Percentiles rank a stretch among this genome's conserved stretches.
phyloP scores from a whole-genome alignment of 53 echinoderm and acorn worm species.

The Luidia sarsii region DNA sequence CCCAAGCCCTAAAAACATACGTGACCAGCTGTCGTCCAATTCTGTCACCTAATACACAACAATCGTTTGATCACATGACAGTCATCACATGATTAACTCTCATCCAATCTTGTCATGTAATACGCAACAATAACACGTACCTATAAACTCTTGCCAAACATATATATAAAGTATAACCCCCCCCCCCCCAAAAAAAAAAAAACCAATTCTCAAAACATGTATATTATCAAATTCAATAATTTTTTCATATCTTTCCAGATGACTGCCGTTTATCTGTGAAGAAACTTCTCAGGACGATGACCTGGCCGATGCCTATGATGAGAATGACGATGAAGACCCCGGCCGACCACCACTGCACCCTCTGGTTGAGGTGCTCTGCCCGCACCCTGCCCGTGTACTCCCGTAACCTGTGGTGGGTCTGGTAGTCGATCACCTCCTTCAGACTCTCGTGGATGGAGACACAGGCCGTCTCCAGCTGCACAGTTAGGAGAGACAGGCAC shows the following conservation, averaged over 20 bases:
- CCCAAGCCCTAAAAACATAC: too few relatives aligned
- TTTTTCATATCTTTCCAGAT: constrained; percentile 62
- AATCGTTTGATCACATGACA: too few relatives aligned
- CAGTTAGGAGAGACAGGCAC: too few relatives aligned
- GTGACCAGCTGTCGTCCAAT: too few relatives aligned
- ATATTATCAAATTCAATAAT: neutral
- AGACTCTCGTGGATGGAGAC: constrained; percentile 93
- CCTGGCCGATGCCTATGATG: constrained; percentile 79
- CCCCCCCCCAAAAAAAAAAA: too few relatives aligned
- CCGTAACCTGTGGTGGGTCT: constrained; percentile 95
- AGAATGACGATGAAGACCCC: constrained; percentile 84
- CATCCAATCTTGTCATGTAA: too few relatives aligned
- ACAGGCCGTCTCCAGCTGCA: constrained; percentile 89
- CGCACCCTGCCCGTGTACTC: constrained; percentile 77
- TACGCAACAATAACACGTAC: too few relatives aligned
- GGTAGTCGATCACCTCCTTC: constrained; percentile 85
- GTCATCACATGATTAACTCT: too few relatives aligned
- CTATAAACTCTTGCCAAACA: too few relatives aligned
- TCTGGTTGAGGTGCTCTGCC: constrained; percentile 81
- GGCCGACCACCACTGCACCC: constrained; percentile 90
- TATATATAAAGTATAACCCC: too few relatives aligned
- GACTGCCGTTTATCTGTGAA: constrained; percentile 85
- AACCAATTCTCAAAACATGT: too few relatives aligned
- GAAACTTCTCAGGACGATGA: constrained; percentile 94
- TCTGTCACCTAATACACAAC: too few relatives aligned